Conservation (phyloP, 2,888 invertebrate species). For the Mythimna impura region DNA sequence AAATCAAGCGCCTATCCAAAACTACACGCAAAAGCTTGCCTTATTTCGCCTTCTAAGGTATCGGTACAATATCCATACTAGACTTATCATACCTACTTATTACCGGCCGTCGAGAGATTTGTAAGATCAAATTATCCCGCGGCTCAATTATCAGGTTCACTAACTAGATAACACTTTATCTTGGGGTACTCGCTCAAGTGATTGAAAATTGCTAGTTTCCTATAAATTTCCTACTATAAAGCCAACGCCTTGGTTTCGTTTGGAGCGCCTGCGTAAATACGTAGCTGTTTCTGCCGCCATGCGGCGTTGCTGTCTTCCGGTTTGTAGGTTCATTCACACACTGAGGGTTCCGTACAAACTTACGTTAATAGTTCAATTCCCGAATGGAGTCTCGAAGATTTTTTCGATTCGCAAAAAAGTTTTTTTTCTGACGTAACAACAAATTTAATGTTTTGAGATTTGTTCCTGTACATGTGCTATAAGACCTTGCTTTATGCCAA, state of each 20-base stretch:
- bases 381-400: no score
- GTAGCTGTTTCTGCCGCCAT: background rate
- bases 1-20: constrained; percentile 46
- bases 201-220: constrained; percentile 43
- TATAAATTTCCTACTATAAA: constrained; percentile 32
- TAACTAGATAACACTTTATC: constrained; percentile 27
- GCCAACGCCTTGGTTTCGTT: constrained; percentile 9
- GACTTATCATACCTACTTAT: constrained; percentile 8
- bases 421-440: no score
- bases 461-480: no score
- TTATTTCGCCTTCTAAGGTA: background rate
- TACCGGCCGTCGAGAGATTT: constrained; percentile 3
- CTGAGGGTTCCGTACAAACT: no score
- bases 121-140: constrained; percentile 17
- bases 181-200: constrained; percentile 18
- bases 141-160: constrained; percentile 40
- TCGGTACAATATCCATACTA: background rate
- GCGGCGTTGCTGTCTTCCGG: constrained; percentile 19
- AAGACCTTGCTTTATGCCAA: no score
- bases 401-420: no score
- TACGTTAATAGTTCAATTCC: no score
- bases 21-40: constrained; percentile 7
- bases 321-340: background rate
- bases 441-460: no score
- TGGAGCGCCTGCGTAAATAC: constrained; percentile 51